Conservation (phyloP, 2,888 invertebrate genomes). For the Drosophila parthenogenetica region DNA sequence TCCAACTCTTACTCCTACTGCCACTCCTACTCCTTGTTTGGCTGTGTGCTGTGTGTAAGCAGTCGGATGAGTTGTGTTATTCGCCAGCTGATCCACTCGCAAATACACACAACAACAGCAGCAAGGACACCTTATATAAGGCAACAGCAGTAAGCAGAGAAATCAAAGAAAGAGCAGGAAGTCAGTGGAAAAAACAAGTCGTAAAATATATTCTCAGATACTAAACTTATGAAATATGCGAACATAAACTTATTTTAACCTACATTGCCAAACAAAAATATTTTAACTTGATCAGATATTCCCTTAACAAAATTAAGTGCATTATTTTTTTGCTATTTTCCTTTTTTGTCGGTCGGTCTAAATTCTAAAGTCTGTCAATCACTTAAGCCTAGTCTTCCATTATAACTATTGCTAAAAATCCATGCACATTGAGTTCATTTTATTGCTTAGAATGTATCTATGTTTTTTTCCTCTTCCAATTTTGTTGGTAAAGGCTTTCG, state of each 20-base stretch:
- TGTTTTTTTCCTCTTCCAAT: not conserved
- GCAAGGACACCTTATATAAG: conserved; percentile 40
- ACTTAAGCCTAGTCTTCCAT: conserved; percentile 45
- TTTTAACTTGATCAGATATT: not conserved
- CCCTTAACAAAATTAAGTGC: not conserved
- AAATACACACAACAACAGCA: conserved; percentile 37
- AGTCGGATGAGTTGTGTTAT: conserved; percentile 68
- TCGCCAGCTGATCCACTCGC: conserved; percentile 62
- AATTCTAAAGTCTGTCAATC: conserved; percentile 22
- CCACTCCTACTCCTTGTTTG: conserved; percentile 3
- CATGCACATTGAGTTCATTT: conserved; percentile 41
- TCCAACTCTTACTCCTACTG: not conserved
- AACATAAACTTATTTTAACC: conserved; percentile 1
- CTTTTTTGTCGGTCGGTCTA: not conserved
- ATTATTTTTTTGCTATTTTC: not conserved
- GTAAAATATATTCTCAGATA: conserved; percentile 8
- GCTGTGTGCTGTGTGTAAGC: conserved; percentile 53
- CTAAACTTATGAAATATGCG: conserved; percentile 14
- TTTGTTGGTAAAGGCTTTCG: conserved; percentile 24
- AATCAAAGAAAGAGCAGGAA: not conserved
- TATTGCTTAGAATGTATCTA: conserved; percentile 32
- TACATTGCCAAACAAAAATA: not conserved
- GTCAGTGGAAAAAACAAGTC: conserved; percentile 6
- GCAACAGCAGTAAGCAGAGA: conserved; percentile 5
- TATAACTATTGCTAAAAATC: conserved; percentile 49